A percentile compares a stretch with the other conserved stretches of the same genome.
phyloP scores from a whole-genome alignment of 2,113 vertebrate species.

The Herpailurus yagouaroundi region DNA sequence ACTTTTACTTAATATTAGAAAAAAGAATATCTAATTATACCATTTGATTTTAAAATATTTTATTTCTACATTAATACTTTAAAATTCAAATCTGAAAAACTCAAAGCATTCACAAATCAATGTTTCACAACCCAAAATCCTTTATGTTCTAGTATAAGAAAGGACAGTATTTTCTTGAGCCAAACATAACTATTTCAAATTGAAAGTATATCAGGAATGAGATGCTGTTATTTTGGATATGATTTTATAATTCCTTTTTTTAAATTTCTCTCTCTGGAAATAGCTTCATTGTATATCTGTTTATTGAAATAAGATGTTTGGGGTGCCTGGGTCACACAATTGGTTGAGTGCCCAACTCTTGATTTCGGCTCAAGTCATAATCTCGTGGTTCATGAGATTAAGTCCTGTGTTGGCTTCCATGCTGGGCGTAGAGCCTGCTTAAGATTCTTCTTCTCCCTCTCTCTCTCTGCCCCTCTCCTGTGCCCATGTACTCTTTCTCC shows the following conservation, averaged over 20 bases:
- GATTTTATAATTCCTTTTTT: background rate
- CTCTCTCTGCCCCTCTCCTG: too few species aligned
- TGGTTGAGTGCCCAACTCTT: too few species aligned
- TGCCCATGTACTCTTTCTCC: too few species aligned
- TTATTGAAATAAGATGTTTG: background rate
- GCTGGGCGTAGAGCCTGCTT: too few species aligned
- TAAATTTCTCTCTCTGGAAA: background rate
- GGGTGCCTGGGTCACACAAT: too few species aligned
- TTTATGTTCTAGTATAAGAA: background rate
- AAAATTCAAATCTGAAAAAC: background rate
- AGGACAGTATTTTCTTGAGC: background rate
- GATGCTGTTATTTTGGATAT: background rate
- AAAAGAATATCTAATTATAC: background rate
- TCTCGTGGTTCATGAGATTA: too few species aligned
- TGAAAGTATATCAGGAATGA: background rate
- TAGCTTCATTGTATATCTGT: background rate
- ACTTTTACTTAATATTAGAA: background rate
- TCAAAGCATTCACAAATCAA: background rate
- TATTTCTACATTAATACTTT: background rate
- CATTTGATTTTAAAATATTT: background rate
- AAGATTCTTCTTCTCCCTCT: too few species aligned
- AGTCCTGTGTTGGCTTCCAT: too few species aligned
- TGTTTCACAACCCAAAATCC: background rate
- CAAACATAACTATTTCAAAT: slow-evolving; percentile 9
- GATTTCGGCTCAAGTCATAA: too few species aligned